Evolutionary conservation across 2,888 invertebrate species (phyloP).

Genomic region (Macaria notata): DNA sequence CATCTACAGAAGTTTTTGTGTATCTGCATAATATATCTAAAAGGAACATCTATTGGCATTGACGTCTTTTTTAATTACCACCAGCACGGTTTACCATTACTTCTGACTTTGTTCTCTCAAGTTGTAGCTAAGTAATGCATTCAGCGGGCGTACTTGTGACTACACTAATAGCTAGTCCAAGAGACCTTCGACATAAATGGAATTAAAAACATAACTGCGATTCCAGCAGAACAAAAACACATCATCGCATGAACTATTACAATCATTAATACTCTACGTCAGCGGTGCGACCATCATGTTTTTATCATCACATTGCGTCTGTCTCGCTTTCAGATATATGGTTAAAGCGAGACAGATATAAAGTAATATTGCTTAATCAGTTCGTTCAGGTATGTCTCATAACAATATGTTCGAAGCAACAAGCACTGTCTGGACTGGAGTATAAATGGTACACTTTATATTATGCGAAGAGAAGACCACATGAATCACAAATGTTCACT

Average conservation of each 20-base stretch:
- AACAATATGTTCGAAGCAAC: conserved; percentile 20
- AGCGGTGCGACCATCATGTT: too few species aligned
- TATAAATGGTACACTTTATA: conserved; percentile 8
- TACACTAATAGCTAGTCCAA: not conserved
- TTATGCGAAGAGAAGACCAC: too few species aligned
- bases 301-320: too few species aligned
- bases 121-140: not conserved
- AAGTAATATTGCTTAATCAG: not conserved
- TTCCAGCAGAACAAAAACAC: conserved; percentile 3
- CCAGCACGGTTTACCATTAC: too few species aligned
- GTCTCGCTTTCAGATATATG: too few species aligned
- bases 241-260: conserved; percentile 1
- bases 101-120: too few species aligned
- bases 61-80: too few species aligned
- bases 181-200: not conserved
- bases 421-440: not conserved
- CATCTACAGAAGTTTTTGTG: too few species aligned
- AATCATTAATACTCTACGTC: not conserved
- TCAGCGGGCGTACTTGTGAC: not conserved
- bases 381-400: conserved; percentile 14
- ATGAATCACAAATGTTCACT: too few species aligned
- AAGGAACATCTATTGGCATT: too few species aligned
- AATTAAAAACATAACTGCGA: not conserved
- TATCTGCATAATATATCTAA: too few species aligned
- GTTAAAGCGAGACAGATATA: too few species aligned